These are phyloP conservation scores for Drosophila longiperda DNA, from an alignment of 2,888 invertebrate genomes.

Conservation along the genomic window DNA sequence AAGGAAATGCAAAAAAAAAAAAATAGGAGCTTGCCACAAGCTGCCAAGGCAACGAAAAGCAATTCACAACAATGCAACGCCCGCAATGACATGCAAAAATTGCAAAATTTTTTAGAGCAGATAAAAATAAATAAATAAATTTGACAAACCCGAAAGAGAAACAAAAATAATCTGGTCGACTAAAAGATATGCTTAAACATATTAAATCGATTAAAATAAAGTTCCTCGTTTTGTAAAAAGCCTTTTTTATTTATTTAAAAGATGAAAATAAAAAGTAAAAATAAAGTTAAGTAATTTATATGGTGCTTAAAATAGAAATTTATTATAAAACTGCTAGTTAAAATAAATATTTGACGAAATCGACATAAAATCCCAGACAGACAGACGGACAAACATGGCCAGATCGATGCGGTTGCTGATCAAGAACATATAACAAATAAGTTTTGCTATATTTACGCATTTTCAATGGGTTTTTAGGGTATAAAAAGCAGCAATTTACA, in stretches of 20 bases:
- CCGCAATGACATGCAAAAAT: conserved; percentile 38
- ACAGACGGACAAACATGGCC: background rate
- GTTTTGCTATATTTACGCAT: background rate
- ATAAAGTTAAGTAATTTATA: background rate
- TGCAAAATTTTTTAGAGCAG: conserved; percentile 8
- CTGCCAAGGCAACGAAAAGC: conserved; percentile 32
- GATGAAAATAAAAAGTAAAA: background rate
- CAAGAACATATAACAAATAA: background rate
- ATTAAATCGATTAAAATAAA: background rate
- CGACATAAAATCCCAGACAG: background rate
- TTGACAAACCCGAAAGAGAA: background rate
- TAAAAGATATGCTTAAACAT: background rate
- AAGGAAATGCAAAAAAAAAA: conserved; percentile 11
- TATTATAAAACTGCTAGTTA: background rate
- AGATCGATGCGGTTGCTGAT: background rate
- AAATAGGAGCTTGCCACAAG: background rate
- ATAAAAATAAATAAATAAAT: background rate
- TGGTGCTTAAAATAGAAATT: background rate
- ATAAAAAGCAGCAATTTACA: conserved; percentile 5
- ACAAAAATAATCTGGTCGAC: background rate
- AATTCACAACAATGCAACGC: conserved; percentile 30
- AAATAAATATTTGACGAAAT: background rate
- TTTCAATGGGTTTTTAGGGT: background rate
- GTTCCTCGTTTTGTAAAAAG: background rate
- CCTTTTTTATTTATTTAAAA: background rate